Evolutionary conservation across 2,113 vertebrate genomes (phyloP), one percentile per base, ranked within the genome.

Genomic region (Eulemur rufifrons): DNA sequence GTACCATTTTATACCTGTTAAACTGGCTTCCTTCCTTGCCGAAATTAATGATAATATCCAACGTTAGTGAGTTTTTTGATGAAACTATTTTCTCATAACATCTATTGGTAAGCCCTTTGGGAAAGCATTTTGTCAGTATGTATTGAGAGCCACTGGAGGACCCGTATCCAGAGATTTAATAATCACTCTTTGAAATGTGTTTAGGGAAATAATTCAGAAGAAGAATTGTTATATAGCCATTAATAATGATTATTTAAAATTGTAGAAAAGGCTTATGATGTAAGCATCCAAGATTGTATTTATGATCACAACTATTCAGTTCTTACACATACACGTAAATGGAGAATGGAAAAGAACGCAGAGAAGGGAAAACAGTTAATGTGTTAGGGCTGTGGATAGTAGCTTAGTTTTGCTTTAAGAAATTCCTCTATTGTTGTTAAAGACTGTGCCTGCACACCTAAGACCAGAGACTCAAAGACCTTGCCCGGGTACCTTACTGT

Each of bases 131-230:
- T 69, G 68, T 68, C 42, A 21, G 27, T 47, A 12, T 25, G 76
- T 56, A 8, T 42, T 8, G 32, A 91, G 94, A 91, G 52, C 68
- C 45, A 15, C 56, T 8, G 13, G 52, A 76, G 89, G 81, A 37
- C 64, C 89, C 20, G 20, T 73, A 71, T 34, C 34, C 54, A 47
- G 83, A 90, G 81, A 86, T 50, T 66, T 76, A 76, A 32, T 63
- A 73, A 82, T 86, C 23, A 64, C 45, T 74, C 66, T 74, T 93
- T 74, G 50, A 54, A 74, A 59, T 69, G 37, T 69, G 25, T 91
- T 89, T 91, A 42, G 82, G 74, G 86, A 68, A 56, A 85, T 91
- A 85, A 86, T 74, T 89, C 6, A 37, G 71, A 86, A 89, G 71
- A 86, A 89, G 78, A 92, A 93, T 83, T 74, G 42, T 77, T 73